Percentiles rank a stretch among this genome's conserved stretches.
phyloP scores from a whole-genome alignment of 2,888 invertebrate genomes.

The Diloba caeruleocephala region DNA sequence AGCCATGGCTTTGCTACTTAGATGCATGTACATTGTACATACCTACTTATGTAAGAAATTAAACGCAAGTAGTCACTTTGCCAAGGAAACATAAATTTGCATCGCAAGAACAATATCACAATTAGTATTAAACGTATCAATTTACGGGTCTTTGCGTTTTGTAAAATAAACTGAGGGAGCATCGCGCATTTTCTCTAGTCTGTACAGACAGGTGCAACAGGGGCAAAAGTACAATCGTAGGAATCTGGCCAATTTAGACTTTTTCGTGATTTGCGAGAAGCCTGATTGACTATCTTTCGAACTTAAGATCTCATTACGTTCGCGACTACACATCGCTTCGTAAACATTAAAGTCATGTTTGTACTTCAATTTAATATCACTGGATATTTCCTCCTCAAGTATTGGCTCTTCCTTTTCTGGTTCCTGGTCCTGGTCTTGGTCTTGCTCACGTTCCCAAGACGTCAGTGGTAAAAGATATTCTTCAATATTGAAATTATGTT shows the following conservation, averaged over 20 bases:
- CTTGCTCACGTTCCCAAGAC: slow-evolving; percentile 86
- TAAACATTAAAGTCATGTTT: slow-evolving; percentile 36
- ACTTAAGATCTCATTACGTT: slow-evolving; percentile 45
- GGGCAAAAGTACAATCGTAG: slow-evolving; percentile 83
- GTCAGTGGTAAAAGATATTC: slow-evolving; percentile 88
- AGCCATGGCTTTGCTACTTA: too few relatives aligned
- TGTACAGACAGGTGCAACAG: slow-evolving; percentile 82
- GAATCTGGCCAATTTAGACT: slow-evolving; percentile 79
- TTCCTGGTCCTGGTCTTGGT: slow-evolving; percentile 52
- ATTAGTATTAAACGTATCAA: slow-evolving; percentile 7
- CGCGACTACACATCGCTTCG: slow-evolving; percentile 54
- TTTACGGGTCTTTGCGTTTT: slow-evolving; percentile 33
- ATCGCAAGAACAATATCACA: slow-evolving; percentile 26
- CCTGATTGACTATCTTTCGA: slow-evolving; percentile 61
- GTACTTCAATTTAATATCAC: slow-evolving; percentile 15
- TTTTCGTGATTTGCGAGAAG: slow-evolving; percentile 63
- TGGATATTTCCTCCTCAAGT: slow-evolving; percentile 43
- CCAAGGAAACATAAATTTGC: slow-evolving; percentile 16
- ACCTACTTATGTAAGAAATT: too few relatives aligned
- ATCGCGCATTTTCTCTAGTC: slow-evolving; percentile 75
- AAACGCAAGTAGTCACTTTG: slow-evolving; percentile 14
- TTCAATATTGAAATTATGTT: slow-evolving; percentile 74
- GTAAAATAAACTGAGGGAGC: slow-evolving; percentile 53
- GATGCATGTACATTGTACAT: too few relatives aligned
- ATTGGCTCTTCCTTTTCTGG: slow-evolving; percentile 47